Evolutionary conservation across 2,113 vertebrate species (phyloP).

Genomic region (Danio rerio): DNA sequence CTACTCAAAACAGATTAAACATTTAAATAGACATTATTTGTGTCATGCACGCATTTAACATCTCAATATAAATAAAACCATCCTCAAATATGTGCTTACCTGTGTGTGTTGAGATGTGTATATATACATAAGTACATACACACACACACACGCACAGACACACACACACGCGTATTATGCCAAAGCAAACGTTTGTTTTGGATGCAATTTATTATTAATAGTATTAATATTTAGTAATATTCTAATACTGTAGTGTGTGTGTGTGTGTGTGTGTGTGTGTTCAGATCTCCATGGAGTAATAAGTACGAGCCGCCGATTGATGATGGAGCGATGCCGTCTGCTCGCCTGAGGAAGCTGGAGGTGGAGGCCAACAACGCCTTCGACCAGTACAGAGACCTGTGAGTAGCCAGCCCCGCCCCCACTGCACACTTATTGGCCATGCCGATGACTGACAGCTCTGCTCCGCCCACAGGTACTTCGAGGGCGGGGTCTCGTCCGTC

Average conservation of each 20-base stretch:
- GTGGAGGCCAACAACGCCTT: constrained; percentile 99
- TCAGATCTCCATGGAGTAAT: constrained; percentile 98
- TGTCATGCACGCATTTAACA: too few relatives aligned
- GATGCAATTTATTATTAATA: too few relatives aligned
- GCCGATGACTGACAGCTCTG: background rate
- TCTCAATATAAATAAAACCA: too few relatives aligned
- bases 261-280: background rate
- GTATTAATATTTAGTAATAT: too few relatives aligned
- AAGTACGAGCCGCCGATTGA: constrained; percentile 98
- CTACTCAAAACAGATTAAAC: too few relatives aligned
- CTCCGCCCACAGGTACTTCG: constrained; percentile 87
- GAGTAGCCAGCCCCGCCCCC: constrained; percentile 63
- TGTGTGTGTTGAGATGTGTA: too few relatives aligned
- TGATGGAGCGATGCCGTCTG: constrained; percentile 97
- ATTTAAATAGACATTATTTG: too few relatives aligned
- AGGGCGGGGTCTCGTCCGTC: constrained; percentile 97
- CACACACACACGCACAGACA: too few relatives aligned
- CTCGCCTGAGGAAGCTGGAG: constrained; percentile 95
- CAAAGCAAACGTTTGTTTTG: too few relatives aligned
- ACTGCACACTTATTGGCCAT: background rate
- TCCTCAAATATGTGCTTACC: too few relatives aligned
- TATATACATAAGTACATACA: too few relatives aligned
- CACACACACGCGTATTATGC: too few relatives aligned
- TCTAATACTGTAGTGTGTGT: background rate
- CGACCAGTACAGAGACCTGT: constrained; percentile 99